phyloP scores from a whole-genome alignment of 92 coral and sea anemone species.

The Phenganax stokvisi region DNA sequence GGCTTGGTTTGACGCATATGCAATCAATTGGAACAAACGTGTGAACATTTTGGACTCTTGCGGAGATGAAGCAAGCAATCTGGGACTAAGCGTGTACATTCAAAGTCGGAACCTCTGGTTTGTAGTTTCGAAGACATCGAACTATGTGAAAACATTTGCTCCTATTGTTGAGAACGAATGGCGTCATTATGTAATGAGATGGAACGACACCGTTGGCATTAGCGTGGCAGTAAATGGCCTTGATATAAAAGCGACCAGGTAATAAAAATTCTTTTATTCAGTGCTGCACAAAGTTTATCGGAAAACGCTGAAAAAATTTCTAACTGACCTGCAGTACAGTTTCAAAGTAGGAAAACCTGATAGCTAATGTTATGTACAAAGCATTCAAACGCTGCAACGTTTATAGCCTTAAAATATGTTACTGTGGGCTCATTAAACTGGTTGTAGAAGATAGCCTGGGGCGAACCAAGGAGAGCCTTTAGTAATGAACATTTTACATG shows the following conservation, averaged over 20 bases:
- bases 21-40: slow-evolving; percentile 57
- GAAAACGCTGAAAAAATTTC: too few relatives aligned
- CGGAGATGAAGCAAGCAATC: slow-evolving; percentile 36
- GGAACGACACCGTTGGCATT: slow-evolving; percentile 39
- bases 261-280: not conserved
- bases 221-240: slow-evolving; percentile 25
- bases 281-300: too few relatives aligned
- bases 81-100: slow-evolving; percentile 71
- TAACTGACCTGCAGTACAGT: too few relatives aligned
- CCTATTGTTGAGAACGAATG: slow-evolving; percentile 58
- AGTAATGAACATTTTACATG: too few relatives aligned
- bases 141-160: slow-evolving; percentile 36
- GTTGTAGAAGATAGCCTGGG: too few relatives aligned
- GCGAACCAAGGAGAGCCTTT: too few relatives aligned
- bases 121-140: slow-evolving; percentile 46
- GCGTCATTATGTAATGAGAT: slow-evolving; percentile 79
- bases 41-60: slow-evolving; percentile 64
- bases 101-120: slow-evolving; percentile 49
- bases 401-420: too few relatives aligned
- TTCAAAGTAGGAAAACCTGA: too few relatives aligned
- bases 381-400: too few relatives aligned
- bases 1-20: slow-evolving; percentile 60
- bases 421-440: too few relatives aligned
- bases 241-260: slow-evolving; percentile 17
- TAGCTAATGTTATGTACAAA: too few relatives aligned